Base-by-base conservation (phyloP, 2,888 invertebrate species). In the Andricus curvator region DNA sequence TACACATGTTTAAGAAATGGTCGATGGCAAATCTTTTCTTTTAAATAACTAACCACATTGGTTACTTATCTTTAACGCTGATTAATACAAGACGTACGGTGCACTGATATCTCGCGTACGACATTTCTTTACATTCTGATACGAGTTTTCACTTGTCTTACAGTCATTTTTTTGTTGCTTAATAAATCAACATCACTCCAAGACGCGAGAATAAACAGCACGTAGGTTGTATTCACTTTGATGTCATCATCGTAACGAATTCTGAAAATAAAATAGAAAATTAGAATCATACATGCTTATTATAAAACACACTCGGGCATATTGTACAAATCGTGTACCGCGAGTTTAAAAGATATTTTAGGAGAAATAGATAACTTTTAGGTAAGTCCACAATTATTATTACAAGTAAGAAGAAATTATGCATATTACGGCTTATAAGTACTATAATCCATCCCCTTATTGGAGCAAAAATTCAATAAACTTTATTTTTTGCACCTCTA, bases 171-270 rank as follows among this genome's bases (percentile, higher is more conserved):
- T 83, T 85, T 85, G 83, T 84, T 83, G 84, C 84, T 91, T 94
- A 94, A 93, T 94, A 93, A 93, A 94, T 94, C 94, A 94, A 94
- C 94, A 94, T 94, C 94, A 94, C 94, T 94, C 94, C 84, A 74
- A 74, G 51, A 74, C 74, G 74, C 74, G 74, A 74, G 74, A 56
- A 74, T 74, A 74, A 74, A 95, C 95, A 95, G 95, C 94, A 95
- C 94, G 95, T 96, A 87, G 89, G 89, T 92, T 90, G 90, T 87
- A 92, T 94, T 98, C 97, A 98, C 97, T 98, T 98, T 96, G 98
- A 98, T 96, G 98, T 98, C 98, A 98, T 98, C 98, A 98, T 98
- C 96, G 98, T 98, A 96, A 98, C 98, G 96, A 98, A 98, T 96
- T 98, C 98, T 98, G 96, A 56, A 97, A 96, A 93, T 93, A 93